Evolutionary conservation across 2,888 invertebrate genomes (phyloP), one percentile per base, ranked within the genome.

Genomic region (Osmoderma eremita): DNA sequence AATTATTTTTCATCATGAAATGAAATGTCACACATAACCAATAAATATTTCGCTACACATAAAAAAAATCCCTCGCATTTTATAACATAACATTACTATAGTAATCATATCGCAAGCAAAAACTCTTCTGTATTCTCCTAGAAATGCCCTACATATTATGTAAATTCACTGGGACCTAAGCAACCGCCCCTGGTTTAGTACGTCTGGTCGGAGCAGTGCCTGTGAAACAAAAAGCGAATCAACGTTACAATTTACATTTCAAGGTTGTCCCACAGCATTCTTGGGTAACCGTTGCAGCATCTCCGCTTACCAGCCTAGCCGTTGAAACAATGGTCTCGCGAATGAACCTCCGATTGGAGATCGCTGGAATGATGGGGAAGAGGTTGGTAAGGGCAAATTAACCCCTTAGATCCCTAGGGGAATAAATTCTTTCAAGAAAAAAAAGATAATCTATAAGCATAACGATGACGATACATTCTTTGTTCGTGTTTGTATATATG

Each of bases 251-350:
- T 68, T 65, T 50, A 62, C 54, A 48, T 56, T 68, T 67, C 72
- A 73, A 73, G 72, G 73, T 73, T 74, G 73, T 71, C 72, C 70
- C 72, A 67, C 75, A 68, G 71, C 75, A 75, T 75, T 75, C 75
- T 75, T 75, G 68, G 71, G 70, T 73, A 73, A 74, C 75, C 73
- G 75, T 75, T 75, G 75, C 68, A 62, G 72, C 65, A 68, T 70
- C 72, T 67, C 66, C 58, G 42, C 30, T 30, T 53, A 36, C 36
- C 17, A 58, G 30, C 30, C 17, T 36, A 42, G 36, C 63, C 51
- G 63, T 63, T 56, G 41, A 66, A 66, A 66, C 61, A 61, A 66
- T 50, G 49, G 18, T 17, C 42, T 36, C 58, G 45, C 58, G 38
- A 39, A 45, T 42, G 30, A 45, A 42, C 45, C 17, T 6, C 3